Evolutionary conservation across 2,888 invertebrate genomes (phyloP), one percentile per base, ranked within the genome.

Genomic region (Lordiphosa fenestrarum): DNA sequence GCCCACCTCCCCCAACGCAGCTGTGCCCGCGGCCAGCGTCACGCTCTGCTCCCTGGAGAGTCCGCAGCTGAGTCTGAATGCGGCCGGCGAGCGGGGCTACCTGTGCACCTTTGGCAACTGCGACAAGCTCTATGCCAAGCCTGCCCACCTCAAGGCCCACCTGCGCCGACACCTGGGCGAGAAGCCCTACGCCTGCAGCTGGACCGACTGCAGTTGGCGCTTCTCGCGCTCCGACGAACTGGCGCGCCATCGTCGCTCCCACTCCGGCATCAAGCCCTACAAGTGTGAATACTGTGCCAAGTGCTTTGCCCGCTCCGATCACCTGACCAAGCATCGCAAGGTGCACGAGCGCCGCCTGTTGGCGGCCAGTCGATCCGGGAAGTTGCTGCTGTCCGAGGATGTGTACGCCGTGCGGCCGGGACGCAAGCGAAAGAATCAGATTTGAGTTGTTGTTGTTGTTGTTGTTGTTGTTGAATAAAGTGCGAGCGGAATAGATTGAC

Each of bases 211-310:
- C 88, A 93, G 93, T 33, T 98, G 98, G 98, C 92, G 95, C 73
- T 98, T 98, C 90, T 97, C 97, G 13, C 92, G 98, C 56, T 98
- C 98, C 0, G 98, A 98, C 88, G 98, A 98, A 89, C 90, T 98
- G 69, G 96, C 97, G 2, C 92, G 98, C 15, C 98, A 98, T 88
- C 93, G 95, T 52, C 92, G 98, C 67, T 97, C 97, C n/a, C 98
- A 98, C 90, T 97, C 97, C 0, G 98, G 98, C 0, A 93, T 97
- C 65, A 98, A 98, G 89, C 98, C 98, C 0, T 98, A 98, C 89
- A 93, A 94, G 58, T 98, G 98, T 89, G 92, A 92, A 57, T 92
- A 95, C 77, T 98, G 98, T 88, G 92, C 94, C 47, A 98, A 98
- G 89, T 92, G 89, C 65, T 98, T 98, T 89, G 95, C 97, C 0